Percentiles rank a stretch among this genome's conserved stretches.
phyloP scores from a whole-genome alignment of 1,140 invertebrate genomes.

The Drosophila fuyamai region DNA sequence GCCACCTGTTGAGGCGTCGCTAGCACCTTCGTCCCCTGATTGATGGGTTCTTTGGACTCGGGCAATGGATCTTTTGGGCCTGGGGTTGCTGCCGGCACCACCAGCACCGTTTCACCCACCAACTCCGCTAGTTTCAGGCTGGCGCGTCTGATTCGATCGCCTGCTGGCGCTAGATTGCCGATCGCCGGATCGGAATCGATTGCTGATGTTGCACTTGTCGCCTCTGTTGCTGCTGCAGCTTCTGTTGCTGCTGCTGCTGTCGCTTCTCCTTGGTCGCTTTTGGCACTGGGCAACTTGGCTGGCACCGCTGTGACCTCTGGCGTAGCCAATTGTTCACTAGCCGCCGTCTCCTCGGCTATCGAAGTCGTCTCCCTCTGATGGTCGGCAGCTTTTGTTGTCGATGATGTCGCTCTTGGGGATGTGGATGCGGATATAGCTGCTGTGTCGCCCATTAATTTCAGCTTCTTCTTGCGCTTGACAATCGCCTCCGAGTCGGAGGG shows the following conservation, averaged over 20 bases:
- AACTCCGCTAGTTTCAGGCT: conserved; percentile 70
- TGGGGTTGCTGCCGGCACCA: conserved; percentile 44
- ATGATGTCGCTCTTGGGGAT: conserved; percentile 13
- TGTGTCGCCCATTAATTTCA: conserved; percentile 64
- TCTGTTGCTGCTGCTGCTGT: conserved; percentile 4
- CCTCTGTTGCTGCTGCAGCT: conserved; percentile 16
- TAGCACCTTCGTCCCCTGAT: conserved; percentile 55
- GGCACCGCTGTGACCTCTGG: conserved; percentile 67
- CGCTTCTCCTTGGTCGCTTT: conserved; percentile 49
- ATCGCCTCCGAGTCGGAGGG: conserved; percentile 80
- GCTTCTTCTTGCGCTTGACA: conserved; percentile 76
- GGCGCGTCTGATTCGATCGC: conserved; percentile 58
- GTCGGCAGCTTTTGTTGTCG: conserved; percentile 24
- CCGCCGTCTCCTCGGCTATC: conserved; percentile 22
- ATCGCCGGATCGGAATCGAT: conserved; percentile 46
- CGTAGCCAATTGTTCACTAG: conserved; percentile 56
- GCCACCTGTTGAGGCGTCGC: conserved; percentile 66
- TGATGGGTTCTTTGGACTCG: conserved; percentile 74
- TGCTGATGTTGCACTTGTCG: conserved; percentile 32
- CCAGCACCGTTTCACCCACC: conserved; percentile 68
- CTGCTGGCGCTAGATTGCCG: conserved; percentile 60
- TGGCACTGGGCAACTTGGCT: conserved; percentile 63
- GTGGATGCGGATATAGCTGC: neutral
- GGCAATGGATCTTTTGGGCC: conserved; percentile 1
- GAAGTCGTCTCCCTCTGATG: conserved; percentile 35